These are phyloP conservation scores for Drosophila nigromelanica DNA, from an alignment of 1,140 invertebrate species.

Conservation along the genomic window DNA sequence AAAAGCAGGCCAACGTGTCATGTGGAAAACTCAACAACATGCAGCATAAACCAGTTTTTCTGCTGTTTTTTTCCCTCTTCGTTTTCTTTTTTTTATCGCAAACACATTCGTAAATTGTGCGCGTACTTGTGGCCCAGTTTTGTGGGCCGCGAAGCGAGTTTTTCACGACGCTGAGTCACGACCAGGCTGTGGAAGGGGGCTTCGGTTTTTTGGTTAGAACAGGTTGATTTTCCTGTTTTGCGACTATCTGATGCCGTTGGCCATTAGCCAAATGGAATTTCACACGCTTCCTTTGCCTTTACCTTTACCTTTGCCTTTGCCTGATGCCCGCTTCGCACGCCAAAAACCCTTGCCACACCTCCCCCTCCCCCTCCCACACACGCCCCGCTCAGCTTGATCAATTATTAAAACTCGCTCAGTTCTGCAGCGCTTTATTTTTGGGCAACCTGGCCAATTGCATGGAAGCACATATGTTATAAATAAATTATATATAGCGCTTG, in stretches of 20 bases:
- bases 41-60: conserved; percentile 70
- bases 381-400: conserved; percentile 49
- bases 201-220: conserved; percentile 38
- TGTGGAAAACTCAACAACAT: conserved; percentile 54
- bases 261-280: conserved; percentile 81
- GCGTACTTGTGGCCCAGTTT: conserved; percentile 64
- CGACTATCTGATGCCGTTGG: conserved; percentile 48
- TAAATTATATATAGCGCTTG: conserved; percentile 19
- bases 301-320: background rate
- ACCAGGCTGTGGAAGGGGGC: no score
- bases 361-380: background rate
- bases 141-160: conserved; percentile 4
- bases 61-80: conserved; percentile 2
- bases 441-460: conserved; percentile 1
- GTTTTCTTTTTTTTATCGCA: conserved; percentile 10
- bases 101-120: conserved; percentile 21
- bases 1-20: conserved; percentile 76
- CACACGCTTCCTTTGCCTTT: conserved; percentile 72
- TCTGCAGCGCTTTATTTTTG: conserved; percentile 19
- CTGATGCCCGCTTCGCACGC: conserved; percentile 4
- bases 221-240: conserved; percentile 74
- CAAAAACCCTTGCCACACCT: background rate
- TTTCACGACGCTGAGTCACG: no score
- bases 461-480: background rate
- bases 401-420: conserved; percentile 68